These are phyloP conservation scores for Lepidochitona cinerea DNA, from an alignment of 2,888 invertebrate genomes.

Conservation along the genomic window DNA sequence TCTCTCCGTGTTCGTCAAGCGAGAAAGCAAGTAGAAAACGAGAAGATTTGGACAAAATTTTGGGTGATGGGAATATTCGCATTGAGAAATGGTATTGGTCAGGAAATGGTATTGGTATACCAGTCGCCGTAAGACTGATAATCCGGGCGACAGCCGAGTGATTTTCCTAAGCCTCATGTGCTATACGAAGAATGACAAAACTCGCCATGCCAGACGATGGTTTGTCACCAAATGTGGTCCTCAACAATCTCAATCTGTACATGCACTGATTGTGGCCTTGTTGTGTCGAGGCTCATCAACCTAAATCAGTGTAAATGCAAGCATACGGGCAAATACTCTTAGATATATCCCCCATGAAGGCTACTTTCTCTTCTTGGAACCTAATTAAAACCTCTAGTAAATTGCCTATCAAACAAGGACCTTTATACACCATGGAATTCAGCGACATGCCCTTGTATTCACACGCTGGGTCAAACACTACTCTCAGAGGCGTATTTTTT, in stretches of 20 bases:
- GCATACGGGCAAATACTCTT: slow-evolving; percentile 2
- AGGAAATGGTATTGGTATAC: too few relatives aligned
- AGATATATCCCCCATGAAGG: slow-evolving; percentile 16
- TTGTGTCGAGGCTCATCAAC: slow-evolving; percentile 6
- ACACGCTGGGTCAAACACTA: slow-evolving; percentile 17
- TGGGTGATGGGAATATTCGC: too few relatives aligned
- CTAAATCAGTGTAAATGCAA: slow-evolving; percentile 11
- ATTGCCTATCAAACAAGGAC: slow-evolving; percentile 9
- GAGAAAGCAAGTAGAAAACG: too few relatives aligned
- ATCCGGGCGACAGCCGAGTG: too few relatives aligned
- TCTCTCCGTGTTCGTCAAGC: too few relatives aligned
- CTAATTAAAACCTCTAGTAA: not conserved
- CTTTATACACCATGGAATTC: not conserved
- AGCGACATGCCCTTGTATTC: slow-evolving; percentile 3
- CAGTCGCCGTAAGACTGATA: too few relatives aligned
- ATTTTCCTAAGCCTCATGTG: not conserved
- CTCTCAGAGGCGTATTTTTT: too few relatives aligned
- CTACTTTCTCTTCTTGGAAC: slow-evolving; percentile 7
- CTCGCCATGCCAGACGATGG: slow-evolving; percentile 7
- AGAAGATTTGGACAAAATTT: too few relatives aligned
- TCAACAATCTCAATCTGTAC: slow-evolving; percentile 7
- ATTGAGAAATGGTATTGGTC: too few relatives aligned
- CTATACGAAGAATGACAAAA: slow-evolving; percentile 15
- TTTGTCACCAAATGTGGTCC: not conserved
- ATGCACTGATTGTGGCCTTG: not conserved